These are phyloP conservation scores for Macropis europaea DNA, from an alignment of 2,888 invertebrate genomes.

Conservation along the genomic window DNA sequence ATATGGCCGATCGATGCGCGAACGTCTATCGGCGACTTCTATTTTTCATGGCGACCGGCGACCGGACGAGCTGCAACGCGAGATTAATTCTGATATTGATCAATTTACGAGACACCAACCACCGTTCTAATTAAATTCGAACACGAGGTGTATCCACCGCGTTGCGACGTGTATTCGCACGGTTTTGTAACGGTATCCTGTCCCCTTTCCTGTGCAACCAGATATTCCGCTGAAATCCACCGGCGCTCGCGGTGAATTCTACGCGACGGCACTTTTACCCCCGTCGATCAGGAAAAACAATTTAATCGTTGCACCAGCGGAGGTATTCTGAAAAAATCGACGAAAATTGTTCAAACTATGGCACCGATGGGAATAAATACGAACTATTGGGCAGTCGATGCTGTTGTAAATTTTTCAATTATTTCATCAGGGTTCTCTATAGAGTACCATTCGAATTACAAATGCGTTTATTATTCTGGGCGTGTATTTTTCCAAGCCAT, in stretches of 20 bases:
- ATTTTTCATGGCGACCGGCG: no score
- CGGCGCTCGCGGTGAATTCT: not conserved
- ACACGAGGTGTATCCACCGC: not conserved
- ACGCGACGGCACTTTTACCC: not conserved
- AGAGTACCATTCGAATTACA: no score
- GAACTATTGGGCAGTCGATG: no score
- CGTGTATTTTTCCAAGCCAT: no score
- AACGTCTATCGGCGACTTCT: constrained; percentile 7
- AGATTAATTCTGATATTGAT: not conserved
- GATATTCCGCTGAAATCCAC: constrained; percentile 30
- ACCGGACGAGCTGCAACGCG: not conserved
- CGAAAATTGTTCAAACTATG: no score
- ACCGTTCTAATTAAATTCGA: constrained; percentile 21
- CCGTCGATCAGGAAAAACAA: not conserved
- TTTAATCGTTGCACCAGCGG: no score
- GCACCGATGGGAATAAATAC: no score
- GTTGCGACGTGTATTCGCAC: constrained; percentile 14
- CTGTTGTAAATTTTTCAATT: no score
- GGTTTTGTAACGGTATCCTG: not conserved
- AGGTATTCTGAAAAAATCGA: no score
- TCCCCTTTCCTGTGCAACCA: no score
- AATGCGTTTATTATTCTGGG: no score
- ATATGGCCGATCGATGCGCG: constrained; percentile 17
- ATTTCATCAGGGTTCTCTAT: no score
- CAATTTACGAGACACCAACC: not conserved